Evolutionary conservation across 2,797 vertebrate species (phyloP).

Genomic region (Avahi laniger): DNA sequence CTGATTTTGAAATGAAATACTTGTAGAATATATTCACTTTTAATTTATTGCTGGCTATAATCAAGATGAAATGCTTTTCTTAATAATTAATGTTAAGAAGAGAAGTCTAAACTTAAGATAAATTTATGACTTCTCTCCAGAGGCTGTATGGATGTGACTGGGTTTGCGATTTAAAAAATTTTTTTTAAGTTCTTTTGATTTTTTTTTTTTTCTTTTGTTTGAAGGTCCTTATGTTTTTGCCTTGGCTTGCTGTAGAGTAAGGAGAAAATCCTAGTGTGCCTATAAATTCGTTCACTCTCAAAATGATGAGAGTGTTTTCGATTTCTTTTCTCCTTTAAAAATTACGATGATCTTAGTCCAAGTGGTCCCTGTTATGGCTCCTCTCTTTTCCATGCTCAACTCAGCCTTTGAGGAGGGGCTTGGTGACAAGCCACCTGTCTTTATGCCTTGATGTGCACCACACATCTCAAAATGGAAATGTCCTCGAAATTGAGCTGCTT

Average conservation of each 20-base stretch:
- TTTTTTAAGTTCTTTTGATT: not conserved
- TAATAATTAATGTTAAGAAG: slow-evolving; percentile 68
- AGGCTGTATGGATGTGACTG: slow-evolving; percentile 32
- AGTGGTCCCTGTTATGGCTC: not conserved
- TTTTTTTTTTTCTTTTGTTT: not conserved
- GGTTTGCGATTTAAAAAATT: not conserved
- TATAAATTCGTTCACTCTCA: not conserved
- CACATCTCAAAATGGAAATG: slow-evolving; percentile 28
- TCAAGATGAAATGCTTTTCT: slow-evolving; percentile 69
- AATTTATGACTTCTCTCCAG: slow-evolving; percentile 43
- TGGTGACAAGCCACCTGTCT: not conserved
- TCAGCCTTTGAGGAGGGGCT: not conserved
- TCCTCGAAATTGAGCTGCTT: not conserved
- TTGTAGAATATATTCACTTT: slow-evolving; percentile 59
- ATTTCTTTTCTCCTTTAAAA: not conserved
- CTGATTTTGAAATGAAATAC: slow-evolving; percentile 50
- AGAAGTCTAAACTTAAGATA: slow-evolving; percentile 59
- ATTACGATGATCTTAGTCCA: not conserved
- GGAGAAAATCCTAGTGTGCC: not conserved
- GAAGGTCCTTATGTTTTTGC: not conserved
- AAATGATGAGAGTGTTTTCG: not conserved
- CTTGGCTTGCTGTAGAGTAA: not conserved
- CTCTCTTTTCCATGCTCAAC: not conserved
- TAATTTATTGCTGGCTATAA: slow-evolving; percentile 70
- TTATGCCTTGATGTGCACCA: not conserved